Evolutionary conservation across 2,113 vertebrate genomes (phyloP).

Genomic region (Ophthalmolycus amberensis): DNA sequence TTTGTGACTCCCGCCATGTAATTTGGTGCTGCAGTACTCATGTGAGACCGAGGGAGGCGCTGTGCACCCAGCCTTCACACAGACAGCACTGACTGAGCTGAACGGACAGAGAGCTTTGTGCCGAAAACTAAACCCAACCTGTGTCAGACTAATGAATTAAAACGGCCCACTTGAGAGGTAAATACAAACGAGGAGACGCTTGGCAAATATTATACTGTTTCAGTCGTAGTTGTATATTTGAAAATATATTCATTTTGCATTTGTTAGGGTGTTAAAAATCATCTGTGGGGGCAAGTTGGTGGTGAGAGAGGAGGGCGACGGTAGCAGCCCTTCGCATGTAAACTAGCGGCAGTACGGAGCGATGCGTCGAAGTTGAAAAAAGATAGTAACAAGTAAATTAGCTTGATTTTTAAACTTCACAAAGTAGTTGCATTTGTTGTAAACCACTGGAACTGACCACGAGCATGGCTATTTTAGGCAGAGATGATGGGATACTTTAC

Average conservation of each 20-base stretch:
- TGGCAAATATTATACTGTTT: conserved; percentile 13
- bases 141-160: conserved; percentile 86
- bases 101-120: conserved; percentile 85
- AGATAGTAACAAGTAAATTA: conserved; percentile 81
- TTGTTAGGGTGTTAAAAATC: conserved; percentile 71
- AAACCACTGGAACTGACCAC: conserved; percentile 27
- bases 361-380: conserved; percentile 81
- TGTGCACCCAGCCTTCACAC: conserved; percentile 68
- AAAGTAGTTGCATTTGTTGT: conserved; percentile 76
- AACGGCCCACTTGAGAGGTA: conserved; percentile 84
- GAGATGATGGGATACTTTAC: conserved; percentile 50
- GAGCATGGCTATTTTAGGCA: conserved; percentile 24
- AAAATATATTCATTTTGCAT: conserved; percentile 57
- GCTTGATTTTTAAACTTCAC: conserved; percentile 59
- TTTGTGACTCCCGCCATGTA: conserved; percentile 69
- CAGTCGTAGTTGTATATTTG: conserved; percentile 47
- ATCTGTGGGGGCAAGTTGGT: conserved; percentile 78
- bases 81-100: conserved; percentile 79
- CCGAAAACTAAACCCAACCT: conserved; percentile 84
- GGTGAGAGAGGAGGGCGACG: conserved; percentile 71
- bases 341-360: conserved; percentile 76
- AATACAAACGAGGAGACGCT: conserved; percentile 61
- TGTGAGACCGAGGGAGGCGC: conserved; percentile 83
- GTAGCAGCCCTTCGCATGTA: conserved; percentile 70
- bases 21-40: conserved; percentile 58